Evolutionary conservation across 2,888 invertebrate species (phyloP).

Genomic region (Ceramica pisi): DNA sequence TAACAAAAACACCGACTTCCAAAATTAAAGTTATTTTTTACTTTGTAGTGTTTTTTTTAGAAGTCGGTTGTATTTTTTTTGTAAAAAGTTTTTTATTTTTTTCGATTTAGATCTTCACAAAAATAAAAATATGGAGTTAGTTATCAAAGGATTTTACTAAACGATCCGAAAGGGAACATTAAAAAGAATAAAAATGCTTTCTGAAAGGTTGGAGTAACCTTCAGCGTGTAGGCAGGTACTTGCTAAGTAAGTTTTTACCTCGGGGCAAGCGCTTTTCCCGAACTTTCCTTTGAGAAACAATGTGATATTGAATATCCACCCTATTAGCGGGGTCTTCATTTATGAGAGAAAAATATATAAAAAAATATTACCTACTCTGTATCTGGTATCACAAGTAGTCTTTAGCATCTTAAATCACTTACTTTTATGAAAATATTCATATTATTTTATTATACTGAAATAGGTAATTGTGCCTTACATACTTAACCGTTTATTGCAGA

Average conservation of each 20-base stretch:
- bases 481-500: neutral
- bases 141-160: slow-evolving; percentile 10
- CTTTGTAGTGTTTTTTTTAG: too few species aligned
- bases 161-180: slow-evolving; percentile 1
- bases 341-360: slow-evolving; percentile 13
- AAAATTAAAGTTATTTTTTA: too few species aligned
- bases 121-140: neutral
- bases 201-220: neutral
- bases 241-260: slow-evolving; percentile 11
- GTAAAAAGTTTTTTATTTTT: too few species aligned
- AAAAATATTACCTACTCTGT: neutral
- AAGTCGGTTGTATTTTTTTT: too few species aligned
- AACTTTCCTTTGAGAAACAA: slow-evolving; percentile 32
- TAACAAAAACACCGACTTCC: too few species aligned
- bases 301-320: slow-evolving; percentile 29
- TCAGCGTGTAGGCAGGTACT: neutral
- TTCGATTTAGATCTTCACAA: neutral
- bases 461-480: neutral
- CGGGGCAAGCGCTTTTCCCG: slow-evolving; percentile 11
- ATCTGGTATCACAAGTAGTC: neutral
- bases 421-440: too few species aligned
- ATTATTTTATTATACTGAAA: too few species aligned
- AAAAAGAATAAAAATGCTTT: slow-evolving; percentile 11
- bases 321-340: slow-evolving; percentile 19
- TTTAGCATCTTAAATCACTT: neutral